Base-by-base conservation (phyloP, 2,797 vertebrate species). In the Carcharodon carcharias region DNA sequence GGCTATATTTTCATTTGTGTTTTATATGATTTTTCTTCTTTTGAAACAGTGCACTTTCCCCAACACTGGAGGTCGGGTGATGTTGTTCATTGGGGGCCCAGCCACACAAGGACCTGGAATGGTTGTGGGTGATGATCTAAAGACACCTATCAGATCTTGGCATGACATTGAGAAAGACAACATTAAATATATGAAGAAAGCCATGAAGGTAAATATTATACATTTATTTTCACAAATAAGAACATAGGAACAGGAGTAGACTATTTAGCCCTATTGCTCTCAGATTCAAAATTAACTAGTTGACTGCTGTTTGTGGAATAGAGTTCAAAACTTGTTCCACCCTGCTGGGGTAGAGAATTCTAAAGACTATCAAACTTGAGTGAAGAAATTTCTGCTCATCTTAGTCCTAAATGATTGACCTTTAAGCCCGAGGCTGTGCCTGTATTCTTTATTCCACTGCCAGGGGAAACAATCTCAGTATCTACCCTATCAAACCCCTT, bases 81-180 rank as follows among this genome's bases (percentile, higher is more conserved):
- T 99, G 99, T 98, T 99, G 96, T 99, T 99, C 97, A 98, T 99
- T 35, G 99, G 99, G 0, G 99, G 99, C 31, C 99, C 99, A 0
- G 98, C 99, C 0, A 99, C 99, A 0, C 99, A 99, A 97, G 99
- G 99, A 2, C 99, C 99, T 54, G 99, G 99, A 94, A 99, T 99
- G 99, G 99, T 99, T 96, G 99, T 99, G 31, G 99, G 99, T 69
- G 99, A 99, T 96, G 99, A 99, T 77, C 96, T 99, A 96, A 99
- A 99, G 97, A 98, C 97, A 4, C 99, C 99, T 93, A 99, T 99
- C 97, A 98, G 99, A 96, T 99, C 99, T 2, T 99, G 99, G 99
- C 99, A 99, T 21, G 99, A 99, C 97, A 99, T 99, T 0, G 99
- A 99, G 97, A 99, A 99, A 97, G 99, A 99, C 97, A 99, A 99